phyloP scores from a whole-genome alignment of 2,113 vertebrate species.

The Ahaetulla prasina region DNA sequence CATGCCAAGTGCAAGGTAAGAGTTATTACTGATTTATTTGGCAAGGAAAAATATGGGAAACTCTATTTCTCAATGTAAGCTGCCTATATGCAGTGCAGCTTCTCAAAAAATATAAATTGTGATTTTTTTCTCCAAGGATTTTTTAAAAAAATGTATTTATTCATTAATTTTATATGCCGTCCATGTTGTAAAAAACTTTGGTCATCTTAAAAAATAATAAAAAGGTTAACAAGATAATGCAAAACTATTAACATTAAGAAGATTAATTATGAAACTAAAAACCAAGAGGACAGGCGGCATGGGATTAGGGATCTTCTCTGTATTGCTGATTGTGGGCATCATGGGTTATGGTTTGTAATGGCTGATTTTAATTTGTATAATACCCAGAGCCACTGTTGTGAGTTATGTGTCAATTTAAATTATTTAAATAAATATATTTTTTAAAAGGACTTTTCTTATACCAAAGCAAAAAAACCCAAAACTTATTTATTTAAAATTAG shows the following conservation, averaged over 20 bases:
- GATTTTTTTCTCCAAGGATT: background rate
- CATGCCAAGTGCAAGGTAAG: background rate
- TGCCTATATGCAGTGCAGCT: background rate
- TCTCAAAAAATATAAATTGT: background rate
- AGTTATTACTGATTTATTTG: background rate
- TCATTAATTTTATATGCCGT: background rate
- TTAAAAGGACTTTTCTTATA: conserved; percentile 16
- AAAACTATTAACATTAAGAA: background rate
- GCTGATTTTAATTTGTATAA: background rate
- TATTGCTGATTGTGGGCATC: background rate
- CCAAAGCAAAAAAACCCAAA: background rate
- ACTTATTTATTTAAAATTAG: conserved; percentile 42
- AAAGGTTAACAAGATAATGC: background rate
- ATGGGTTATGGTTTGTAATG: background rate
- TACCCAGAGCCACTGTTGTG: background rate
- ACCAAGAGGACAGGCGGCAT: background rate
- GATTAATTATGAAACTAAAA: background rate
- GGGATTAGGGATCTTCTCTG: background rate
- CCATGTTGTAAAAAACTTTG: background rate
- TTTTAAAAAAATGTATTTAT: background rate
- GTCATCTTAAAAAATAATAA: background rate
- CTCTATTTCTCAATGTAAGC: background rate
- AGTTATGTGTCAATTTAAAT: conserved; percentile 3
- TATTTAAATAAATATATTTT: conserved; percentile 9
- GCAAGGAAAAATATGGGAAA: background rate